phyloP scores from a whole-genome alignment of 1,140 invertebrate genomes.

The Zeugodacus cucurbitae region DNA sequence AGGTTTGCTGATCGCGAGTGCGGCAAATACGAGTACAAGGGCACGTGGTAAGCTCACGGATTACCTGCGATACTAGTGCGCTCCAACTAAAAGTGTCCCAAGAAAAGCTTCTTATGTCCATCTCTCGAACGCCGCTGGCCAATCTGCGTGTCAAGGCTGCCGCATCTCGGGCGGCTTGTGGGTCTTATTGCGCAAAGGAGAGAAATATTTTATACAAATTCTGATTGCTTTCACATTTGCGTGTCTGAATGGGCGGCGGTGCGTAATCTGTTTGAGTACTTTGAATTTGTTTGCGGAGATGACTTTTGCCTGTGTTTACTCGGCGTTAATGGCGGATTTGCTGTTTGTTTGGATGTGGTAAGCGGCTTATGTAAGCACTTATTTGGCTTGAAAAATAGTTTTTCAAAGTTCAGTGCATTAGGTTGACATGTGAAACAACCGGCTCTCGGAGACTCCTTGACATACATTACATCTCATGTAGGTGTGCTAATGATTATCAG shows the following conservation, averaged over 20 bases:
- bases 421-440: neutral
- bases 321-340: slow-evolving; percentile 31
- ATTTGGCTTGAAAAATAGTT: neutral
- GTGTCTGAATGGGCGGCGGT: neutral
- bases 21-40: neutral
- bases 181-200: neutral
- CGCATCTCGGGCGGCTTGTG: neutral
- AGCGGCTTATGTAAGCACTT: slow-evolving; percentile 9
- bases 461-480: neutral
- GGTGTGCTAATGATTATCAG: neutral
- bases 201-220: neutral
- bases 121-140: neutral
- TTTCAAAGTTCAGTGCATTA: neutral
- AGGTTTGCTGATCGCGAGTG: neutral
- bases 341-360: slow-evolving; percentile 1
- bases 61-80: neutral
- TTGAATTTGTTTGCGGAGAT: slow-evolving; percentile 17
- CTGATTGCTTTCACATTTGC: neutral
- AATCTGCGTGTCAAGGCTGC: neutral
- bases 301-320: slow-evolving; percentile 3
- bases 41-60: neutral
- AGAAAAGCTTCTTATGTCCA: slow-evolving; percentile 41
- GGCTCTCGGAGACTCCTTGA: neutral
- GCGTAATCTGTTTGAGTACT: neutral
- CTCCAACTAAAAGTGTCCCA: neutral